These are phyloP conservation scores for Lasioglossum lativentre DNA, from an alignment of 2,888 invertebrate genomes.

Conservation along the genomic window DNA sequence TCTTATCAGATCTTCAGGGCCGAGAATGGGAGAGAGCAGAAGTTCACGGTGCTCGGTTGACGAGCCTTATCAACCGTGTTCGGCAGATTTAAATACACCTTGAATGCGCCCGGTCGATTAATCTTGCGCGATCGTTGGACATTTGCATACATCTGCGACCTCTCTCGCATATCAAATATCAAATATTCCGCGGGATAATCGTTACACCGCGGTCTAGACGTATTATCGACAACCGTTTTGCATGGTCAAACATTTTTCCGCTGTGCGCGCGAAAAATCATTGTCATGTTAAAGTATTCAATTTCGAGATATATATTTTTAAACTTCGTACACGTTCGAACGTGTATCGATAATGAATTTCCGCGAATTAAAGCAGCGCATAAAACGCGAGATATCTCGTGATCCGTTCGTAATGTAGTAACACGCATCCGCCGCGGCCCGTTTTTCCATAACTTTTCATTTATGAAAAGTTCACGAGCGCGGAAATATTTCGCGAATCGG, in stretches of 20 bases:
- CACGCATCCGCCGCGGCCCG: background rate
- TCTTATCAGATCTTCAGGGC: constrained; percentile 34
- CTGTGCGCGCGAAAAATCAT: background rate
- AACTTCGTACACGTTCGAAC: background rate
- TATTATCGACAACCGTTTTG: background rate
- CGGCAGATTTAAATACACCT: background rate
- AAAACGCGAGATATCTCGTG: background rate
- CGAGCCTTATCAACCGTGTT: background rate
- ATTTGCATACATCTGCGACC: background rate
- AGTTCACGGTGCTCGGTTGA: background rate
- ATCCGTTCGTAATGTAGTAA: background rate
- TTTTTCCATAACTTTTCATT: background rate
- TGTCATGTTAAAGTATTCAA: background rate
- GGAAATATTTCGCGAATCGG: background rate
- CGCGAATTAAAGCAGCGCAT: background rate
- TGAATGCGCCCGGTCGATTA: background rate
- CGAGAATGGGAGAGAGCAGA: background rate
- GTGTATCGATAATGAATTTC: background rate
- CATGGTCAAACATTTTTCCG: background rate
- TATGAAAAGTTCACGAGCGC: background rate
- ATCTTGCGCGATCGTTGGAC: background rate
- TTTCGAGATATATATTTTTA: background rate
- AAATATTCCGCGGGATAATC: background rate
- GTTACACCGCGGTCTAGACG: background rate
- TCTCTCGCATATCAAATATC: no score